phyloP scores from a whole-genome alignment of 2,797 vertebrate genomes.

The Masticophis lateralis region DNA sequence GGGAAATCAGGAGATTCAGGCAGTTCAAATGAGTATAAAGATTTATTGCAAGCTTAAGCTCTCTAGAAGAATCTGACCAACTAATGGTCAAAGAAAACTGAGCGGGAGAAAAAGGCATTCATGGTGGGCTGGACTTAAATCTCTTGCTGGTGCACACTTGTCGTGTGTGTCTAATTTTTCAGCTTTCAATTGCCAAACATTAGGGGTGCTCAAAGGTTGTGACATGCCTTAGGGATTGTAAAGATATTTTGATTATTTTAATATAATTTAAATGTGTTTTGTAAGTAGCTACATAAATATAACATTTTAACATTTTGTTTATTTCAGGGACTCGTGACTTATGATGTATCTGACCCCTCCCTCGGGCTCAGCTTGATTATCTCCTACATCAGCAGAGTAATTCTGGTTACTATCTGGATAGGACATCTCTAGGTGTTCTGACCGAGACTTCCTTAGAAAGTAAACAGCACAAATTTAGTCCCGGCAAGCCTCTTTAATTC shows the following conservation, averaged over 20 bases:
- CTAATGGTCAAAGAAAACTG: not conserved
- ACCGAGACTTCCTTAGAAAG: too few relatives aligned
- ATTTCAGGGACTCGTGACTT: not conserved
- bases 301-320: not conserved
- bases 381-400: not conserved
- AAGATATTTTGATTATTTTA: not conserved
- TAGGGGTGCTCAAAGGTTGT: not conserved
- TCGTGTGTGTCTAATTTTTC: not conserved
- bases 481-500: too few relatives aligned
- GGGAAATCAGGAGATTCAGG: not conserved
- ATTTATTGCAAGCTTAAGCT: not conserved
- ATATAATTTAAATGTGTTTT: not conserved
- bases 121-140: not conserved
- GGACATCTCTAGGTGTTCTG: not conserved
- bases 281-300: not conserved
- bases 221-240: not conserved
- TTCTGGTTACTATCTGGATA: not conserved
- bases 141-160: not conserved
- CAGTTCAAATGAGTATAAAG: not conserved
- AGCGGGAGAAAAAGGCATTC: not conserved
- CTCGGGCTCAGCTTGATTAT: not conserved
- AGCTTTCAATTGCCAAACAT: not conserved
- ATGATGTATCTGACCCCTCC: not conserved
- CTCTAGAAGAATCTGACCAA: not conserved
- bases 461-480: too few relatives aligned